Evolutionary conservation across 2,888 invertebrate species (phyloP), one percentile per base, ranked within the genome.

Genomic region (Drosophila imparisetae): DNA sequence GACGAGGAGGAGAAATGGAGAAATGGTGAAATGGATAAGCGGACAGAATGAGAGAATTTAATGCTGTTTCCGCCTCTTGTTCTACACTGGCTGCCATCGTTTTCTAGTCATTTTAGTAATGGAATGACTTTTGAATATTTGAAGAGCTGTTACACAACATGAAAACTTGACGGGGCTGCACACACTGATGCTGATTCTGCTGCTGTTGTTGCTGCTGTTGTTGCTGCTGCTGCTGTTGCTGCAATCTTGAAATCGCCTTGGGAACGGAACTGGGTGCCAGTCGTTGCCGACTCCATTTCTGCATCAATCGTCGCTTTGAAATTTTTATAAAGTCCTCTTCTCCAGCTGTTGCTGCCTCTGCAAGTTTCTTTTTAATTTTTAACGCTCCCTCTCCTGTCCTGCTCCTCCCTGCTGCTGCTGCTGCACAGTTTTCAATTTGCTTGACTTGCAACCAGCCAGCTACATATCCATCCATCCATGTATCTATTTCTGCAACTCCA

Each of bases 71-170:
- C 68, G 32, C 32, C 34, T 42, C 71, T 59, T 58, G 15, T 40
- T 53, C 57, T 48, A 29, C 54, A 21, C 58, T 65, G 66, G 42
- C 66, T 73, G 67, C 70, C 59, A 72, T 71, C 71, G 76, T 75
- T 81, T 86, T 80, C 75, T 72, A 88, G 83, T 85, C 80, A 88
- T 83, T 81, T 81, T 75, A 62, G 76, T 83, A 88, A 87, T 90
- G 82, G 82, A 81, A 88, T 86, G 86, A 88, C 86, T 89, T 89
- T 83, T 86, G 81, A 86, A 85, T 86, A 86, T 83, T 83, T 86
- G 84, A 86, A 86, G 78, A 83, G 86, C 80, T 79, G 71, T 72
- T 78, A 69, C 62, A 67, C 64, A 71, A 66, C 78, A 66, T 61
- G 68, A 62, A 67, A 61, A 63, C 75, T 75, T 67, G 63, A 40